phyloP scores from a whole-genome alignment of 1,140 invertebrate genomes.

The Bursaphelenchus mucronatus region DNA sequence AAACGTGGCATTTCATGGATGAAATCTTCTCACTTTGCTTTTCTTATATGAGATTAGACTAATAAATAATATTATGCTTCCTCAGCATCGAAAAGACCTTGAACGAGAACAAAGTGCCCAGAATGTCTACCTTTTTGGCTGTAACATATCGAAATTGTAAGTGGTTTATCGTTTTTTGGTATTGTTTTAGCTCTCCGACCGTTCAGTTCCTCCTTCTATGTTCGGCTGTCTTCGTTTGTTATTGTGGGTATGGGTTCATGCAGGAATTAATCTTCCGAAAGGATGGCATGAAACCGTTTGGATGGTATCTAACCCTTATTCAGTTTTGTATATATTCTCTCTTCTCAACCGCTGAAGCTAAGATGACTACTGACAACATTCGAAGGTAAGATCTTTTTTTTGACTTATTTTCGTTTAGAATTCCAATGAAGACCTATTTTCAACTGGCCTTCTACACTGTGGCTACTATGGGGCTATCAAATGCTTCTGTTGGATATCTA shows the following conservation, averaged over 20 bases:
- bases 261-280: slow-evolving; percentile 85
- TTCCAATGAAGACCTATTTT: slow-evolving; percentile 76
- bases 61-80: slow-evolving; percentile 18
- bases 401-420: slow-evolving; percentile 64
- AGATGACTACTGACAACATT: slow-evolving; percentile 67
- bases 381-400: slow-evolving; percentile 67
- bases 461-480: slow-evolving; percentile 91
- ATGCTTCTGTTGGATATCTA: slow-evolving; percentile 85
- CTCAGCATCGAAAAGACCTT: too few species aligned
- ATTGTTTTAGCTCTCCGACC: slow-evolving; percentile 49
- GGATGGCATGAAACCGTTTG: slow-evolving; percentile 79
- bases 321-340: slow-evolving; percentile 81
- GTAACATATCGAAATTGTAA: slow-evolving; percentile 1
- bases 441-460: slow-evolving; percentile 79
- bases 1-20: too few species aligned
- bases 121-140: slow-evolving; percentile 11
- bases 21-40: too few species aligned
- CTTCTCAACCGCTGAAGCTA: slow-evolving; percentile 75
- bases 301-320: slow-evolving; percentile 84
- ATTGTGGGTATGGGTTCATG: slow-evolving; percentile 82
- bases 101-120: slow-evolving; percentile 1
- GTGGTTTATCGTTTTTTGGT: slow-evolving; percentile 5
- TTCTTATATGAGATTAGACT: too few species aligned
- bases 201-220: slow-evolving; percentile 75
- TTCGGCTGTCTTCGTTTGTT: slow-evolving; percentile 77